Conservation (phyloP, 92 coral and sea anemone species). For the Palythoa grandiflora region DNA sequence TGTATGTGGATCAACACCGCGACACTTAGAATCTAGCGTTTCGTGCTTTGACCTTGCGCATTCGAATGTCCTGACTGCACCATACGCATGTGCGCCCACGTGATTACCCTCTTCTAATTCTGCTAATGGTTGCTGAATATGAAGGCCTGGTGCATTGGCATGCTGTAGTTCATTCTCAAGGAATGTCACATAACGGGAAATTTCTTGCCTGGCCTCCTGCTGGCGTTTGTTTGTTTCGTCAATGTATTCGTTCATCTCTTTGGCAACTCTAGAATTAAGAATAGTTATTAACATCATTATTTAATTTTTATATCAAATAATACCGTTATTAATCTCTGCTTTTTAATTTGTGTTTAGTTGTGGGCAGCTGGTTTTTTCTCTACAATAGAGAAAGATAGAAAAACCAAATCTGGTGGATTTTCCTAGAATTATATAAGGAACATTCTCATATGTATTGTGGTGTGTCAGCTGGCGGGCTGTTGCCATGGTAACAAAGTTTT, state of each 20-base stretch:
- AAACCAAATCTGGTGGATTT: too few species aligned
- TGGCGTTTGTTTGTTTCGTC: constrained; percentile 76
- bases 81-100: background rate
- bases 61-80: background rate
- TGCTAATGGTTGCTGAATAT: background rate
- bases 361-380: too few species aligned
- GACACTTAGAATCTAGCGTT: background rate
- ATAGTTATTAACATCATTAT: too few species aligned
- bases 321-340: background rate
- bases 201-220: constrained; percentile 65
- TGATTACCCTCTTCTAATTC: background rate
- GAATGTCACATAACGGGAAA: constrained; percentile 63
- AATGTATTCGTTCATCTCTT: constrained; percentile 74
- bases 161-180: constrained; percentile 69
- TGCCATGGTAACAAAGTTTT: too few species aligned
- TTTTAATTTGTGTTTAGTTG: too few species aligned
- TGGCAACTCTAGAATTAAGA: constrained; percentile 53
- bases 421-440: too few species aligned
- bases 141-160: constrained; percentile 3
- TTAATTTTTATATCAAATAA: too few species aligned
- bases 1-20: background rate
- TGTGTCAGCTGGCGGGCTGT: too few species aligned
- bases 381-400: too few species aligned
- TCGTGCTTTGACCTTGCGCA: background rate
- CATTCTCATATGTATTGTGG: too few species aligned